Evolutionary conservation across 2,888 invertebrate species (phyloP).

Genomic region (Amitus sp.): DNA sequence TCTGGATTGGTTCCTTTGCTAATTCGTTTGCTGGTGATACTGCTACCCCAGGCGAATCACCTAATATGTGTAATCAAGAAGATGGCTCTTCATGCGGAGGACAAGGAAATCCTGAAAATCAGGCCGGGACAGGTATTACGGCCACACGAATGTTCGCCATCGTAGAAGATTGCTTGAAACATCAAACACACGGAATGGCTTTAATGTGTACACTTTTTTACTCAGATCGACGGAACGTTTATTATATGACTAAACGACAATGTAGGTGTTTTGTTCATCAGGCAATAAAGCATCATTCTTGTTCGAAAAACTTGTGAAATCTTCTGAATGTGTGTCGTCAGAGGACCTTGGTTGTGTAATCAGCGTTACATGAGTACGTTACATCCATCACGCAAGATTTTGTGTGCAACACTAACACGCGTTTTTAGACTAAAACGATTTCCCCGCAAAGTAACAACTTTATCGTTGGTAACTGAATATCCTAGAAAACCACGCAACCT

Average conservation of each 20-base stretch:
- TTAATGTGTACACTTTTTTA: too few relatives aligned
- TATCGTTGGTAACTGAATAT: background rate
- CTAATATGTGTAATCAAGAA: background rate
- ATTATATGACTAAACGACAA: background rate
- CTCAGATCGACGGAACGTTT: background rate
- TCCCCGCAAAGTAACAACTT: too few relatives aligned
- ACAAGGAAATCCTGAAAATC: constrained; percentile 8
- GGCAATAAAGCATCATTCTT: background rate
- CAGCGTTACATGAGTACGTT: too few relatives aligned
- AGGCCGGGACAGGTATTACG: constrained; percentile 29
- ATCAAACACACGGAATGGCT: background rate
- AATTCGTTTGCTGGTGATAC: constrained; percentile 10
- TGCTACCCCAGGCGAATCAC: constrained; percentile 10
- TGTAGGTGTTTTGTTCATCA: background rate
- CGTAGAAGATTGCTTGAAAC: background rate
- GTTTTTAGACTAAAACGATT: too few relatives aligned
- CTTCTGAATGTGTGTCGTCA: too few relatives aligned
- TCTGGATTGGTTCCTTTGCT: background rate
- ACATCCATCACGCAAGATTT: too few relatives aligned
- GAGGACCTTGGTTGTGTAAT: too few relatives aligned
- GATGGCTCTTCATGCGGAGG: background rate
- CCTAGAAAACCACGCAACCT: background rate
- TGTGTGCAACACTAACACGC: too few relatives aligned
- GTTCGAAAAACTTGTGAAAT: too few relatives aligned
- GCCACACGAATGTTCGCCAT: constrained; percentile 2